Conservation (phyloP, 2,797 vertebrate species). For the Eurystomus glaucurus region DNA sequence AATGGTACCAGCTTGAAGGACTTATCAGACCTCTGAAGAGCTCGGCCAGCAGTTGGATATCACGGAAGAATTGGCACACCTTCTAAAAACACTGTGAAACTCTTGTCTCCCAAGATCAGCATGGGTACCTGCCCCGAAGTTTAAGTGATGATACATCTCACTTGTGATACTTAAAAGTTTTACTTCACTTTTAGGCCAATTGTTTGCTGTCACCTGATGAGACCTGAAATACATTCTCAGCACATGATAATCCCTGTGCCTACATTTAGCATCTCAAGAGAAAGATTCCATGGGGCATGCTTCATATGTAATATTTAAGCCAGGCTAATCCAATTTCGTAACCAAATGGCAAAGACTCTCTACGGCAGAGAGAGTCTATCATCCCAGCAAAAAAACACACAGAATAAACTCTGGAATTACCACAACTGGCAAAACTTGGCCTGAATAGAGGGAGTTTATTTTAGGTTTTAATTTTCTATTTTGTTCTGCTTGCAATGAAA, state of each 20-base stretch:
- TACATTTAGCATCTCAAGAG: not conserved
- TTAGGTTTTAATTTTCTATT: slow-evolving; percentile 58
- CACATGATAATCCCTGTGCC: not conserved
- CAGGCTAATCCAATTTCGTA: not conserved
- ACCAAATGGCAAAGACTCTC: not conserved
- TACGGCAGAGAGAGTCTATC: not conserved
- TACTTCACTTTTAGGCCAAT: not conserved
- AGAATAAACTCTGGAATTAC: slow-evolving; percentile 32
- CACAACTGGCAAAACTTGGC: not conserved
- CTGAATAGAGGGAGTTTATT: slow-evolving; percentile 44
- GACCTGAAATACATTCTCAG: not conserved
- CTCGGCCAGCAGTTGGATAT: not conserved
- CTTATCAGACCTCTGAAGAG: not conserved
- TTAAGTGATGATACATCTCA: not conserved
- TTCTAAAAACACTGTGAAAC: not conserved
- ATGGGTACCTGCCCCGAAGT: not conserved
- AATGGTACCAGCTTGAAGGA: not conserved
- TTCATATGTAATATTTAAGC: not conserved
- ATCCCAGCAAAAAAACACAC: not conserved
- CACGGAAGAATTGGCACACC: not conserved
- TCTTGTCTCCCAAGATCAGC: not conserved
- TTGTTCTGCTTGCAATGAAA: slow-evolving; percentile 43
- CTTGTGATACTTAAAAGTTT: not conserved
- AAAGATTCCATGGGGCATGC: not conserved
- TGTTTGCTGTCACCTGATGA: not conserved